Evolutionary conservation across 2,888 invertebrate genomes (phyloP), one percentile per base, ranked within the genome.

Genomic region (Morpho helenor): DNA sequence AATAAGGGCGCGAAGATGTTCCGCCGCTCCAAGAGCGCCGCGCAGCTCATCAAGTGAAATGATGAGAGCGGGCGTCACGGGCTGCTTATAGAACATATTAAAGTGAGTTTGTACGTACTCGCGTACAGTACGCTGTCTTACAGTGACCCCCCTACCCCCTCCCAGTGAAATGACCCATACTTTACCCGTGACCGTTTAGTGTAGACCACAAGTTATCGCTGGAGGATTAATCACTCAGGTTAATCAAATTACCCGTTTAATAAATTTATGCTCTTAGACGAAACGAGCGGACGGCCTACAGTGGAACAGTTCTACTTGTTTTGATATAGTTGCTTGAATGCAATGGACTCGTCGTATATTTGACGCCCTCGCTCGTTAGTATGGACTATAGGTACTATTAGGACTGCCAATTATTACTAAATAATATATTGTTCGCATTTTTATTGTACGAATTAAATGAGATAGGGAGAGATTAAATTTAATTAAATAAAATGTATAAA

Each of bases 11-110:
- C 91, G 74, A 90, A 87, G 82, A 90, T 91, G 91, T 91, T 91
- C 88, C 88, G 91, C 67, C 91, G 91, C 82, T 91, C 91, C 74
- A 91, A 91, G 84, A 91, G 91, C 80, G 91, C 91, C 57, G 91
- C 87, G 70, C 91, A 91, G 66, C 91, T 91, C 73, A 89, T 91
- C 82, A 91, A 91, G 88, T 91, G 83, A 84, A 49, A 10, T 47
- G 16, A 16, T 16, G 16, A 1, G 16, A 16, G 51, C n/a, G 5
- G 47, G 48, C 46, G 31, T 44, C 41, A n/a, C 40, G 10, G 5
- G 22, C 9, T 42, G 23, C 41, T 22, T 40, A 31, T 31, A 5
- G 31, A 31, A 31, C 31, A 31, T 31, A 31, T 31, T 31, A 31
- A 31, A 31, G 31, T 31, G 31, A 3, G 31, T 31, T 31, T 31